Conservation (phyloP, 2,888 invertebrate genomes). For the Torymus aiolomorphi region DNA sequence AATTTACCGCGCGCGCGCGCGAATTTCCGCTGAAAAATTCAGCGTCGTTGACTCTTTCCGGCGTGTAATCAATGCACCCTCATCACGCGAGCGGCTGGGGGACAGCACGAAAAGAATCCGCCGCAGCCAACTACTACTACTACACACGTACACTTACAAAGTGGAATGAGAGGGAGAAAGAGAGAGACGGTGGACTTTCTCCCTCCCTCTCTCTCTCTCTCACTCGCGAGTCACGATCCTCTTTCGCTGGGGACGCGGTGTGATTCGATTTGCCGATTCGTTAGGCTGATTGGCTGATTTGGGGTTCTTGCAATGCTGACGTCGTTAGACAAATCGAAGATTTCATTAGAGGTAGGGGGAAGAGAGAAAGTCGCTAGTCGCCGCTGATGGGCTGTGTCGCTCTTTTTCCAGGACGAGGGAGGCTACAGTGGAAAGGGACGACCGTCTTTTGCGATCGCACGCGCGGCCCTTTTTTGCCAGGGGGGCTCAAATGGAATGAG, state of each 20-base stretch:
- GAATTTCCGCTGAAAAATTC: constrained; percentile 42
- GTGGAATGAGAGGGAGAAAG: not conserved
- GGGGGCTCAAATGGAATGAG: not conserved
- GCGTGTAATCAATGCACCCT: constrained; percentile 27
- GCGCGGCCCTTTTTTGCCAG: not conserved
- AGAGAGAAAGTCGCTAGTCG: no score
- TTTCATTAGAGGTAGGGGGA: constrained; percentile 41
- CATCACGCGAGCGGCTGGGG: not conserved
- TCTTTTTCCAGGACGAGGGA: no score
- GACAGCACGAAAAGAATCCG: constrained; percentile 2
- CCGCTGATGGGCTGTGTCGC: no score
- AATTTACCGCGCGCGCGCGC: not conserved
- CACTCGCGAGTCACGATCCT: constrained; percentile 1
- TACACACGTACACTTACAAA: not conserved
- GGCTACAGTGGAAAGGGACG: no score
- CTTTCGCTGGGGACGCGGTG: constrained; percentile 12
- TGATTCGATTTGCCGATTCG: constrained; percentile 56
- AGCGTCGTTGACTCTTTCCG: constrained; percentile 31
- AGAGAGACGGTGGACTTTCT: not conserved
- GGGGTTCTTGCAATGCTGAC: constrained; percentile 35
- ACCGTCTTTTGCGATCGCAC: not conserved
- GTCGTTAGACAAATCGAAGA: constrained; percentile 54
- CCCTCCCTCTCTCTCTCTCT: no score
- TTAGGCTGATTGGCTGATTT: constrained; percentile 56
- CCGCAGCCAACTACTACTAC: not conserved